Conservation (phyloP, 1,140 invertebrate species). For the Chlorops oryzae region DNA sequence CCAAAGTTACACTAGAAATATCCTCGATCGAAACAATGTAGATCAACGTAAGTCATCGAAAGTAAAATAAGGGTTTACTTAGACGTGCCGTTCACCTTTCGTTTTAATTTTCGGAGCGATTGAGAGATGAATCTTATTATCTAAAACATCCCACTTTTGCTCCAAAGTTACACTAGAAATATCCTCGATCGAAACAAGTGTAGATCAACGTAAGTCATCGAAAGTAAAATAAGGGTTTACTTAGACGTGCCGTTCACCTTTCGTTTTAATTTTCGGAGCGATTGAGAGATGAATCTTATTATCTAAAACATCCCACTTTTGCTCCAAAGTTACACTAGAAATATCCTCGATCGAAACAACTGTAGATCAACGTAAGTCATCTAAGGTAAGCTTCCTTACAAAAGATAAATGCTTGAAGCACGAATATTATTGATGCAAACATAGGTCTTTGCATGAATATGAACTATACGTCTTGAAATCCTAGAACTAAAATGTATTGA, state of each 20-base stretch:
- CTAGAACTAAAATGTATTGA: too few species aligned
- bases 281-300: slow-evolving; percentile 10
- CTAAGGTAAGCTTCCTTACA: too few species aligned
- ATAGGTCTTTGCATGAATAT: too few species aligned
- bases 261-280: slow-evolving; percentile 8
- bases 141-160: background rate
- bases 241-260: slow-evolving; percentile 7
- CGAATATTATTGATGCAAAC: too few species aligned
- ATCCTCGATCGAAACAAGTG: background rate
- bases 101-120: background rate
- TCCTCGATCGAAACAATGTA: background rate
- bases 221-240: slow-evolving; percentile 5
- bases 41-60: background rate
- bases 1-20: background rate
- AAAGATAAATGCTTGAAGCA: too few species aligned
- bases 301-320: slow-evolving; percentile 12
- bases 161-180: background rate
- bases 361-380: background rate
- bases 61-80: background rate
- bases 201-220: background rate
- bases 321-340: too few species aligned
- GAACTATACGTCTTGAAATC: too few species aligned
- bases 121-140: background rate
- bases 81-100: background rate
- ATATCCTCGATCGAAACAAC: too few species aligned